Percentiles rank a stretch among this genome's conserved stretches.
These are phyloP conservation scores for Scaptomyza caliginosa DNA, from an alignment of 2,888 invertebrate genomes.

Conservation along the genomic window DNA sequence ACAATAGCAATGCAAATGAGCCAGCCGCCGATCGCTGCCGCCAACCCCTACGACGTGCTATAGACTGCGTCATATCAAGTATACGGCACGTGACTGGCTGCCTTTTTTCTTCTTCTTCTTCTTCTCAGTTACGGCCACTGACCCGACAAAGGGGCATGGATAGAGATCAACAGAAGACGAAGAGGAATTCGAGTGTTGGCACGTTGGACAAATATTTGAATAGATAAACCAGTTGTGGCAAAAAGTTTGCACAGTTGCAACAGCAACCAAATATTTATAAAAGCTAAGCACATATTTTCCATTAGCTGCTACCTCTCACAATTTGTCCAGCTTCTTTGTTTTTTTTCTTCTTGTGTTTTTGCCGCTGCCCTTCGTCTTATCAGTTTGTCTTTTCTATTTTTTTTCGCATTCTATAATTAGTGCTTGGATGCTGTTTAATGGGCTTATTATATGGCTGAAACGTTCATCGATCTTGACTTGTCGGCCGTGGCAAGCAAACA, in stretches of 20 bases:
- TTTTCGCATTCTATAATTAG: slow-evolving; percentile 46
- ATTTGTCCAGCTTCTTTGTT: slow-evolving; percentile 43
- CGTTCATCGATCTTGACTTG: slow-evolving; percentile 35
- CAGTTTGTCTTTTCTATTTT: slow-evolving; percentile 10
- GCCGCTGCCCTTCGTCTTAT: slow-evolving; percentile 31
- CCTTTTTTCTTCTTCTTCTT: neutral
- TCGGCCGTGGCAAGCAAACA: neutral
- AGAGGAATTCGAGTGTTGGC: neutral
- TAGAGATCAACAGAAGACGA: neutral
- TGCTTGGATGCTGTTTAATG: slow-evolving; percentile 28
- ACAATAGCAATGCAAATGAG: slow-evolving; percentile 11
- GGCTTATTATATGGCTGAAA: slow-evolving; percentile 48
- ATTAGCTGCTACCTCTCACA: slow-evolving; percentile 47
- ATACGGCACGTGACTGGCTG: slow-evolving; percentile 42
- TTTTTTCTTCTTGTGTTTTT: neutral
- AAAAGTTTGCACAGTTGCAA: slow-evolving; percentile 47
- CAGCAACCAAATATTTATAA: neutral
- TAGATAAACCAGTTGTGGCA: slow-evolving; percentile 16
- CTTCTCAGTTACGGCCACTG: slow-evolving; percentile 29
- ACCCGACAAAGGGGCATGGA: slow-evolving; percentile 9
- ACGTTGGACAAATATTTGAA: slow-evolving; percentile 6
- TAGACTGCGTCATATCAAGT: slow-evolving; percentile 20
- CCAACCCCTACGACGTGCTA: neutral
- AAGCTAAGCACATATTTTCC: slow-evolving; percentile 25
- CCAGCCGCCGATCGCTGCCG: neutral